phyloP scores from a whole-genome alignment of 2,888 invertebrate genomes.

The Aphidius colemani region DNA sequence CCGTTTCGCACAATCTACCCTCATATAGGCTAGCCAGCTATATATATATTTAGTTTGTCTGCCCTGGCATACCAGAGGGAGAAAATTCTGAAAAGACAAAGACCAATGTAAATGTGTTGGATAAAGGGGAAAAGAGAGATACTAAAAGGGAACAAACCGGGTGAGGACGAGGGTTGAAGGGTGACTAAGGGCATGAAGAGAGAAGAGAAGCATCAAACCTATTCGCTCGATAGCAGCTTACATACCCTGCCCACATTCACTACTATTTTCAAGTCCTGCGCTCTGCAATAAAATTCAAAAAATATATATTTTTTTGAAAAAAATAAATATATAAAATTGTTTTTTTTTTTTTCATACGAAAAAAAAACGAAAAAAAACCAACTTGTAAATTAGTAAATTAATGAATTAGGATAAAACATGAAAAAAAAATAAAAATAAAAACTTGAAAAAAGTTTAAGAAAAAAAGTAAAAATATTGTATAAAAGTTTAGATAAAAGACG shows the following conservation, averaged over 20 bases:
- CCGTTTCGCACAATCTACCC: too few species aligned
- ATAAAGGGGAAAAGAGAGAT: constrained; percentile 38
- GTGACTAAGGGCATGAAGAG: constrained; percentile 34
- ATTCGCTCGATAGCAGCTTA: constrained; percentile 60
- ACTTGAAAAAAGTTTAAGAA: neutral
- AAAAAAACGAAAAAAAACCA: too few species aligned
- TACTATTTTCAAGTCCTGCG: constrained; percentile 28
- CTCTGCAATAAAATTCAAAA: constrained; percentile 16
- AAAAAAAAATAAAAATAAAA: constrained; percentile 5
- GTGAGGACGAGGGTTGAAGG: constrained; percentile 37
- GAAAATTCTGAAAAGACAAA: constrained; percentile 32
- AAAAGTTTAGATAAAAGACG: too few species aligned
- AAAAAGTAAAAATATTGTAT: constrained; percentile 16
- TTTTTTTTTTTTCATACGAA: too few species aligned
- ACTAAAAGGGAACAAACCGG: constrained; percentile 26
- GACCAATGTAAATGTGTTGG: constrained; percentile 24
- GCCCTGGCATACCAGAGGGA: constrained; percentile 25
- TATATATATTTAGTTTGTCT: neutral
- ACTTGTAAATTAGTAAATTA: too few species aligned
- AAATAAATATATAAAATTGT: too few species aligned
- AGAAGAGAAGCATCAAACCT: constrained; percentile 49
- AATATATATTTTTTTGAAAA: too few species aligned
- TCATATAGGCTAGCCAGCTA: too few species aligned
- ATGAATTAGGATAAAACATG: too few species aligned
- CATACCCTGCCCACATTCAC: constrained; percentile 52